These are phyloP conservation scores for Heterocephalus glaber DNA, from an alignment of 2,113 vertebrate species.

Conservation along the genomic window DNA sequence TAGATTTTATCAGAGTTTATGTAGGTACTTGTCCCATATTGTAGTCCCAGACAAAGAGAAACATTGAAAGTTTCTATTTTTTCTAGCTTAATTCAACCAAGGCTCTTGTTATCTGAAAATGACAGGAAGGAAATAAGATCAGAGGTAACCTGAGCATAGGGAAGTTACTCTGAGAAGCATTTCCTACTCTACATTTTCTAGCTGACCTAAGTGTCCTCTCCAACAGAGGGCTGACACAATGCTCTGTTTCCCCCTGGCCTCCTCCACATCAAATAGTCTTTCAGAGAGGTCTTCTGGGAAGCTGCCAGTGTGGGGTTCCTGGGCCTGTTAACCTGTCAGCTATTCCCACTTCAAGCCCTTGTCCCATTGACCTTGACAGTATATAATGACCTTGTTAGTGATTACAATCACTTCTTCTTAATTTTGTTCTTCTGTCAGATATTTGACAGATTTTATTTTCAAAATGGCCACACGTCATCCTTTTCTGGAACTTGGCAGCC, in stretches of 20 bases:
- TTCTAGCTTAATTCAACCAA: neutral
- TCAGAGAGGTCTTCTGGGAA: neutral
- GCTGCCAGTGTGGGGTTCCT: neutral
- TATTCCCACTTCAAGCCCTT: neutral
- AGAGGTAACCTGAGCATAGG: neutral
- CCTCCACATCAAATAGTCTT: neutral
- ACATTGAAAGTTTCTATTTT: neutral
- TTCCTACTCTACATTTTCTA: neutral
- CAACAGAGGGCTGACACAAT: neutral
- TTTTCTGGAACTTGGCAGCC: neutral
- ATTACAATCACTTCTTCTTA: neutral
- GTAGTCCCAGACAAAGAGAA: neutral
- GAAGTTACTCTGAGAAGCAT: neutral
- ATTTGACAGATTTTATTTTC: neutral
- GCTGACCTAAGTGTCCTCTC: neutral
- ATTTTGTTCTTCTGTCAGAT: neutral
- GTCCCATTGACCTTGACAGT: neutral
- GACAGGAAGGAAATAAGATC: neutral
- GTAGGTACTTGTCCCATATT: slow-evolving; percentile 35
- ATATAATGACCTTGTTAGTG: neutral
- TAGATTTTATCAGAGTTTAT: slow-evolving; percentile 35
- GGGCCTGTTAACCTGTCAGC: neutral
- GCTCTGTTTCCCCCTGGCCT: neutral
- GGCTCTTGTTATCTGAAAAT: neutral
- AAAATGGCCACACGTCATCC: neutral